Evolutionary conservation across 2,888 invertebrate genomes (phyloP).

Genomic region (Pocota personata): DNA sequence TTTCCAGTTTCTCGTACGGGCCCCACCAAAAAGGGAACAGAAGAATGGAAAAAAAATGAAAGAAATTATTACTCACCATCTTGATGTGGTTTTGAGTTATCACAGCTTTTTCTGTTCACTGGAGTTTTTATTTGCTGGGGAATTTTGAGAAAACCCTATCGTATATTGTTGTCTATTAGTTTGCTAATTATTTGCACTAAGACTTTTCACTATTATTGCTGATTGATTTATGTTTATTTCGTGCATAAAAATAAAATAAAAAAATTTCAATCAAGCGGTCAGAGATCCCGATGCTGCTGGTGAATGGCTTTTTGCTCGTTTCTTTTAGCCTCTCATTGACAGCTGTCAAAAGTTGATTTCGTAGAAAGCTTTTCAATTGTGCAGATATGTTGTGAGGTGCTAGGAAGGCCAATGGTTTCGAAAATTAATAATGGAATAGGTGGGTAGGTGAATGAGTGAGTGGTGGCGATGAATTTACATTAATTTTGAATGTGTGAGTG

Average conservation of each 20-base stretch:
- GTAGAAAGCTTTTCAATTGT: constrained; percentile 14
- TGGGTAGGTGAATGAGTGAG: too few relatives aligned
- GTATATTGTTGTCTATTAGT: not conserved
- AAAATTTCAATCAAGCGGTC: constrained; percentile 59
- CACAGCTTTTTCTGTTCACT: constrained; percentile 60
- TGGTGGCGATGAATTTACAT: too few relatives aligned
- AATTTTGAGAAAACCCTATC: constrained; percentile 2
- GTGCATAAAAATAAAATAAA: constrained; percentile 57
- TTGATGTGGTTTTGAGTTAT: constrained; percentile 68
- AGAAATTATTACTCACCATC: constrained; percentile 72
- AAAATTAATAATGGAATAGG: too few relatives aligned
- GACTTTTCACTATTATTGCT: constrained; percentile 2
- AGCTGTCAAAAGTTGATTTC: constrained; percentile 56
- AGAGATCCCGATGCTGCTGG: constrained; percentile 59
- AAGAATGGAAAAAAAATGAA: constrained; percentile 26
- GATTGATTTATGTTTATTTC: constrained; percentile 50
- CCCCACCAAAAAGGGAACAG: constrained; percentile 23
- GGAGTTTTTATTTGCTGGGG: constrained; percentile 1
- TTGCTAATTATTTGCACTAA: not conserved
- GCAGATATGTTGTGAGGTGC: constrained; percentile 14
- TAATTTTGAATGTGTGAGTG: too few relatives aligned
- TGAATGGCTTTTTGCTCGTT: constrained; percentile 65
- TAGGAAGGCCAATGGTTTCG: not conserved
- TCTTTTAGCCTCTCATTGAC: constrained; percentile 54
- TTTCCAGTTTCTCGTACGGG: constrained; percentile 60